Evolutionary conservation across 2,797 vertebrate species (phyloP), one percentile per base, ranked within the genome.

Genomic region (Cuniculus paca): DNA sequence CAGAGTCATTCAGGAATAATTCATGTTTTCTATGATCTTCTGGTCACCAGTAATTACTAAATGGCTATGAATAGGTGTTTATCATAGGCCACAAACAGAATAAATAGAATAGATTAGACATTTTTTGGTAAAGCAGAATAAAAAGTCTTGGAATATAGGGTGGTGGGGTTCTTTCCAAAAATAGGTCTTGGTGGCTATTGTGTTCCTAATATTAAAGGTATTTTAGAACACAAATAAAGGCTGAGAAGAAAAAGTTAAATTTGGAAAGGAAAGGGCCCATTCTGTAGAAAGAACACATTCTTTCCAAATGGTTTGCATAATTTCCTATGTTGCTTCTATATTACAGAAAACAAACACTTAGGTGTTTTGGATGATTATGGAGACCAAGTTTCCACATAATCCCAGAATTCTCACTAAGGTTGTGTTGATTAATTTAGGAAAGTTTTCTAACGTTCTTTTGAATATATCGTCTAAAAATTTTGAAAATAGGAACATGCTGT

Each of bases 131-230:
- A 97, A 98, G 96, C 92, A 86, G 19, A 0, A 54, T 95, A 82
- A 94, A 96, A 74, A 92, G 75, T 95, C 93, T 97, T 93, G 56
- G 95, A 98, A 92, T 97, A 65, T 63, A 97, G 48, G 94, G 86
- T 84, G 70, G 95, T 96, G 90, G 61, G 97, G 63, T 58, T 84
- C 79, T 75, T 90, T 90, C 96, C 95, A 96, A 98, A 98, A 98
- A 97, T 97, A 98, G 83, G 1, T 13, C 13, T 1, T 11, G 26
- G 50, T 39, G 77, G 75, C 95, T 97, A 85, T 93, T 97, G 96
- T 97, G 96, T 77, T 83, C 45, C 78, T 95, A 94, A 45, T 75
- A 39, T 0, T 6, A 77, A 68, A 90, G 94, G 26, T 34, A 61
- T 68, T 82, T 72, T 92, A 70, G 42, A 97, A 90, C 56, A 90